Evolutionary conservation across 1,140 invertebrate species (phyloP).

Genomic region (Linepithema humile): DNA sequence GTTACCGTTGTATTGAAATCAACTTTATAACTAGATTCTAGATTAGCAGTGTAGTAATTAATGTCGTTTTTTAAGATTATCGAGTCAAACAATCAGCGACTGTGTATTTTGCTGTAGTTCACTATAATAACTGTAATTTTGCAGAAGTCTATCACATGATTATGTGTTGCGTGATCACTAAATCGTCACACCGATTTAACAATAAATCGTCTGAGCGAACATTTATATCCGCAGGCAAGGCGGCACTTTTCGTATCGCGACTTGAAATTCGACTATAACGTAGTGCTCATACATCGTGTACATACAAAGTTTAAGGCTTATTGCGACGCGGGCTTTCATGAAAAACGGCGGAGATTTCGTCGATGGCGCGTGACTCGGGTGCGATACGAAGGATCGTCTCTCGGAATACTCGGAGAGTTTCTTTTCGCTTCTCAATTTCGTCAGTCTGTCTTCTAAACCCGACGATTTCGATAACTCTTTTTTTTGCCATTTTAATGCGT

Average conservation of each 20-base stretch:
- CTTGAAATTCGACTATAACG: conserved; percentile 28
- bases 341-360: conserved; percentile 63
- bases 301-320: conserved; percentile 47
- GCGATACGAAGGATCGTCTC: conserved; percentile 48
- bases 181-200: not conserved
- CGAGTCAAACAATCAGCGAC: not conserved
- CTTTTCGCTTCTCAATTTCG: conserved; percentile 21
- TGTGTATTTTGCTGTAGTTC: not conserved
- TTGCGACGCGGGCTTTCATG: conserved; percentile 24
- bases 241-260: not conserved
- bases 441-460: conserved; percentile 26
- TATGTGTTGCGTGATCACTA: not conserved
- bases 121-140: not conserved
- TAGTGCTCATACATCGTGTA: conserved; percentile 30
- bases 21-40: conserved; percentile 4
- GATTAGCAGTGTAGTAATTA: not conserved
- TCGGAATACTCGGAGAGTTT: conserved; percentile 24
- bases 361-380: conserved; percentile 64
- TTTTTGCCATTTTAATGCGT: conserved; percentile 37
- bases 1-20: not conserved
- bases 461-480: conserved; percentile 39
- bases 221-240: not conserved
- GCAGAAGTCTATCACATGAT: not conserved
- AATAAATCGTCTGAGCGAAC: conserved; percentile 15
- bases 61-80: conserved; percentile 1